phyloP scores from a whole-genome alignment of 2,888 invertebrate genomes.

The Copidosoma aretas region DNA sequence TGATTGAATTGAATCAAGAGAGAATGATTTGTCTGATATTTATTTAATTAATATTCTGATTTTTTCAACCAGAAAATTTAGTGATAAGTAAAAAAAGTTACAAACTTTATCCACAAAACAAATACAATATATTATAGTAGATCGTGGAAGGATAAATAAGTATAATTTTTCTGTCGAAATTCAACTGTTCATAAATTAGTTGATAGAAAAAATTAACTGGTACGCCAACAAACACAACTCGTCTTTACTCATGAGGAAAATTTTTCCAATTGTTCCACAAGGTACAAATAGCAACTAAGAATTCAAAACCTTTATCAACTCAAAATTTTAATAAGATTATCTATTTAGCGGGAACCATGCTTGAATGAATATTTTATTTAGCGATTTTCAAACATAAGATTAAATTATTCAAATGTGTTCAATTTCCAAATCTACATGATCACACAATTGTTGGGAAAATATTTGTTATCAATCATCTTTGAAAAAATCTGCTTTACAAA shows the following conservation, averaged over 20 bases:
- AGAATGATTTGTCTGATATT: conserved; percentile 34
- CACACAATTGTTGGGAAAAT: no score
- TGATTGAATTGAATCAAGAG: conserved; percentile 23
- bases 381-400: neutral
- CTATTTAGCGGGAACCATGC: conserved; percentile 35
- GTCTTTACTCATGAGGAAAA: conserved; percentile 48
- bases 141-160: conserved; percentile 25
- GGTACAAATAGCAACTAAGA: conserved; percentile 59
- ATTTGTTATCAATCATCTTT: no score
- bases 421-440: conserved; percentile 34
- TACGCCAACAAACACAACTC: conserved; percentile 36
- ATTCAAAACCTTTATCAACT: conserved; percentile 46
- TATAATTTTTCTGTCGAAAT: conserved; percentile 26
- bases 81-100: conserved; percentile 12
- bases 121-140: conserved; percentile 26
- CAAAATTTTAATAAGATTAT: conserved; percentile 50
- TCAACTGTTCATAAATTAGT: conserved; percentile 21
- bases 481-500: neutral
- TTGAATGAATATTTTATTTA: conserved; percentile 36
- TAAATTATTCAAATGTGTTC: conserved; percentile 10
- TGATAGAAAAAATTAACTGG: conserved; percentile 26
- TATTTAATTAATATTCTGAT: conserved; percentile 26
- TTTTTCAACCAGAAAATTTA: conserved; percentile 32
- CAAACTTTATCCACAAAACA: conserved; percentile 25
- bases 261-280: conserved; percentile 55